These are phyloP conservation scores for Clarias pachynema DNA, from an alignment of 2,797 vertebrate genomes.

Conservation along the genomic window DNA sequence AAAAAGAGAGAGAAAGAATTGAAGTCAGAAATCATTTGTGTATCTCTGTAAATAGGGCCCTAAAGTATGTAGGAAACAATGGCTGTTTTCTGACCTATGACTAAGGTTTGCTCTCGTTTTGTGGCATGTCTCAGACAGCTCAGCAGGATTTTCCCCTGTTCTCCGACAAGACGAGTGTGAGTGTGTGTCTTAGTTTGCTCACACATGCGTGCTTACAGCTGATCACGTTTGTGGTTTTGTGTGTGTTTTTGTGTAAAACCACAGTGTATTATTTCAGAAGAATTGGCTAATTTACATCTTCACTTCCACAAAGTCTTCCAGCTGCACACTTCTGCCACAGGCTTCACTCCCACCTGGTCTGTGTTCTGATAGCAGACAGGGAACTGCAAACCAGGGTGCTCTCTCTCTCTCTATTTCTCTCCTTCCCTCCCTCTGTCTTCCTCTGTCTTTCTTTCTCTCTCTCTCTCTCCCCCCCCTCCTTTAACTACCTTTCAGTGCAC, in stretches of 20 bases:
- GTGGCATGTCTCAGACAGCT: slow-evolving; percentile 49
- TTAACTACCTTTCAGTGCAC: slow-evolving; percentile 1
- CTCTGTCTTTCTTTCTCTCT: not conserved
- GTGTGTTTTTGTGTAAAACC: not conserved
- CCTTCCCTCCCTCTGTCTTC: not conserved
- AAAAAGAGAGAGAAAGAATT: too few species aligned
- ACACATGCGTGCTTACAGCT: slow-evolving; percentile 51
- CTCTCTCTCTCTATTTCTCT: not conserved
- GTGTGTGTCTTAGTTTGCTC: slow-evolving; percentile 45
- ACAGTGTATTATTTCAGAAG: slow-evolving; percentile 30
- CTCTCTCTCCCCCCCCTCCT: not conserved
- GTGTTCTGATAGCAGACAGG: slow-evolving; percentile 28
- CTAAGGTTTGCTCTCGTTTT: slow-evolving; percentile 53
- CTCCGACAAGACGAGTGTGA: slow-evolving; percentile 57
- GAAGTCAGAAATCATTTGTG: too few species aligned
- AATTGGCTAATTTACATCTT: slow-evolving; percentile 47
- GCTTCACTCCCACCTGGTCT: slow-evolving; percentile 41
- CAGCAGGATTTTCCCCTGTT: slow-evolving; percentile 51
- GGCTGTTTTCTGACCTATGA: slow-evolving; percentile 29
- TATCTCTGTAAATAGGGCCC: not conserved
- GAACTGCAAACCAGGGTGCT: slow-evolving; percentile 35
- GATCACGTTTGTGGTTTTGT: slow-evolving; percentile 46
- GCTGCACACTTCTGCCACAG: slow-evolving; percentile 56
- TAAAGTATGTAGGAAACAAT: slow-evolving; percentile 6
- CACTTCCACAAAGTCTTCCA: slow-evolving; percentile 53